Percentiles rank a stretch among this genome's conserved stretches.
Conservation (phyloP, 2,797 vertebrate species). For the Eutrigla gurnardus region DNA sequence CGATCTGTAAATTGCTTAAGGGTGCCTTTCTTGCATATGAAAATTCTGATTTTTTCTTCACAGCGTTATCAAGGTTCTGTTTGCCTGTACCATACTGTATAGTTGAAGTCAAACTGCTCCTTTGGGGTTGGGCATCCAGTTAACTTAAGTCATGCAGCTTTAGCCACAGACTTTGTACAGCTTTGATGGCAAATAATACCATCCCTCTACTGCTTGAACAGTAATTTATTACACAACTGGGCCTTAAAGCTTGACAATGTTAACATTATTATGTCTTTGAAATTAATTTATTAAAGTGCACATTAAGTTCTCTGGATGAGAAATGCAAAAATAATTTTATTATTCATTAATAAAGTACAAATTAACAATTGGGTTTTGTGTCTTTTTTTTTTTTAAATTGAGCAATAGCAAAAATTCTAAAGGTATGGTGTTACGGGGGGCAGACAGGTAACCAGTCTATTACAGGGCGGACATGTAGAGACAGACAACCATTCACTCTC, state of each 20-base stretch:
- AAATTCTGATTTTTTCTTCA: conserved; percentile 51
- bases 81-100: conserved; percentile 42
- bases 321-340: conserved; percentile 88
- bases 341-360: conserved; percentile 90
- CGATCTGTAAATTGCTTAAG: conserved; percentile 82
- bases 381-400: neutral
- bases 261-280: conserved; percentile 85
- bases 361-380: conserved; percentile 51
- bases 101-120: conserved; percentile 44
- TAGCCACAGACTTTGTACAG: conserved; percentile 54
- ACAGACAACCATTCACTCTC: no score
- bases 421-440: no score
- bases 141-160: conserved; percentile 45
- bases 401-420: no score
- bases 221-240: conserved; percentile 90
- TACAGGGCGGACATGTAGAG: no score
- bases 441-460: no score
- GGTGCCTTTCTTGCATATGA: conserved; percentile 89
- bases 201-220: conserved; percentile 81
- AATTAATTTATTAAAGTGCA: conserved; percentile 97
- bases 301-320: conserved; percentile 88
- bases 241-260: conserved; percentile 96
- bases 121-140: conserved; percentile 49
- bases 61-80: conserved; percentile 35
- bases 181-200: conserved; percentile 63